A percentile compares a stretch with the other conserved stretches of the same genome.
Conservation (phyloP, 2,797 vertebrate genomes). For the Anabacerthia variegaticeps region DNA sequence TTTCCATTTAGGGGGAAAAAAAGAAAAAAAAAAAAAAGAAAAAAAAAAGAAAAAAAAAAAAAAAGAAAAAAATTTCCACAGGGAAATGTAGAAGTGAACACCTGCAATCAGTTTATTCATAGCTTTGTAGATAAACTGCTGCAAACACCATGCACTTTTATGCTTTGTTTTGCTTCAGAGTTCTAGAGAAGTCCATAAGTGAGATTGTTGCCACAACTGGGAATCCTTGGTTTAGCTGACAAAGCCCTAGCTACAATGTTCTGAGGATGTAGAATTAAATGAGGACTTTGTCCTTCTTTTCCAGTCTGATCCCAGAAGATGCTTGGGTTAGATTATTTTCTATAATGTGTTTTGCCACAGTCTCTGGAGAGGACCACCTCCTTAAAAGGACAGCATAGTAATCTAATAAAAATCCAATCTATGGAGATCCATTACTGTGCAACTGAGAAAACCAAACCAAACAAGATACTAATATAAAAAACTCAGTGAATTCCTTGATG, state of each 20-base stretch:
- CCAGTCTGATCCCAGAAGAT: not conserved
- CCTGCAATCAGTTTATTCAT: not conserved
- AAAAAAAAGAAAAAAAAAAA: too few relatives aligned
- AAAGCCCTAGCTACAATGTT: not conserved
- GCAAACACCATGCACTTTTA: not conserved
- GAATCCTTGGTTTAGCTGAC: not conserved
- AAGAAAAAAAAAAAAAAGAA: not conserved
- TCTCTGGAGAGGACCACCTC: not conserved
- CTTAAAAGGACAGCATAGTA: slow-evolving; percentile 21
- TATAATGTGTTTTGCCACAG: not conserved
- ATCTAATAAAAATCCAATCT: slow-evolving; percentile 61
- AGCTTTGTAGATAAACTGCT: not conserved
- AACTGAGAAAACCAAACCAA: slow-evolving; percentile 46
- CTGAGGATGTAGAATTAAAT: slow-evolving; percentile 27
- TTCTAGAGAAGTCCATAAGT: not conserved
- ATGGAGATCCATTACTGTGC: slow-evolving; percentile 31
- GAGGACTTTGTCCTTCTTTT: slow-evolving; percentile 5
- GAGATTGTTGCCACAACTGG: not conserved
- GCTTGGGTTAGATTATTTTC: not conserved
- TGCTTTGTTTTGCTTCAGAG: not conserved
- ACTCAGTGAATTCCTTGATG: slow-evolving; percentile 28
- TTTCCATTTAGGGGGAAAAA: not conserved
- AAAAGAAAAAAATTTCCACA: not conserved
- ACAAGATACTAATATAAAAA: slow-evolving; percentile 32
- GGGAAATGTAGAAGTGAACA: not conserved